Percentiles rank a stretch among this genome's conserved stretches.
phyloP scores from a whole-genome alignment of 2,113 vertebrate genomes.

The Mustela nigripes region DNA sequence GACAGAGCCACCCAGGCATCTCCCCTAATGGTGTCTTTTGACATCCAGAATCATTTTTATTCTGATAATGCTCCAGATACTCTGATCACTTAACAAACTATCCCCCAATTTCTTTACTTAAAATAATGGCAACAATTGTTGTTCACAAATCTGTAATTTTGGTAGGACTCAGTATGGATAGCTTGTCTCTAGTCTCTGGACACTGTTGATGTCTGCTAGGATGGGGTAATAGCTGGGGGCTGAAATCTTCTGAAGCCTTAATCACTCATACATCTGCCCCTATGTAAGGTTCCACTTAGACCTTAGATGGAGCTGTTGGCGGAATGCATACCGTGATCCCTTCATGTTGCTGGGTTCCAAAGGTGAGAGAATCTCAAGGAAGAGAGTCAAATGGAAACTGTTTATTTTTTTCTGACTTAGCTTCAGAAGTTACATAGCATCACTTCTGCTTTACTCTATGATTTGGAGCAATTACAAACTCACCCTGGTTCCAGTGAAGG shows the following conservation, averaged over 20 bases:
- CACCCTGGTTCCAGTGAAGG: neutral
- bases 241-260: neutral
- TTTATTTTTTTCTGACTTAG: neutral
- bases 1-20: too few relatives aligned
- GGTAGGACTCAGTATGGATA: neutral
- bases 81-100: neutral
- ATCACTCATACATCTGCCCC: neutral
- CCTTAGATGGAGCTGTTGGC: neutral
- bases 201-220: neutral
- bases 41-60: neutral
- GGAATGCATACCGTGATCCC: neutral
- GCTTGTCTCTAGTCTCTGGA: neutral
- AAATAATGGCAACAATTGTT: slow-evolving; percentile 10
- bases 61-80: slow-evolving; percentile 30
- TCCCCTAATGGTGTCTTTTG: slow-evolving; percentile 20
- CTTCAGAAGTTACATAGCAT: neutral
- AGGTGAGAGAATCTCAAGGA: neutral
- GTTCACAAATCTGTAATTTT: neutral
- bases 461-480: neutral
- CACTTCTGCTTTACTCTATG: neutral
- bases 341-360: neutral
- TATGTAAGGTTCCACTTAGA: neutral
- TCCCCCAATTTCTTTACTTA: neutral
- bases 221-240: neutral
- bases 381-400: neutral